Conservation (phyloP, 2,888 invertebrate species). For the Hartigia nigra region DNA sequence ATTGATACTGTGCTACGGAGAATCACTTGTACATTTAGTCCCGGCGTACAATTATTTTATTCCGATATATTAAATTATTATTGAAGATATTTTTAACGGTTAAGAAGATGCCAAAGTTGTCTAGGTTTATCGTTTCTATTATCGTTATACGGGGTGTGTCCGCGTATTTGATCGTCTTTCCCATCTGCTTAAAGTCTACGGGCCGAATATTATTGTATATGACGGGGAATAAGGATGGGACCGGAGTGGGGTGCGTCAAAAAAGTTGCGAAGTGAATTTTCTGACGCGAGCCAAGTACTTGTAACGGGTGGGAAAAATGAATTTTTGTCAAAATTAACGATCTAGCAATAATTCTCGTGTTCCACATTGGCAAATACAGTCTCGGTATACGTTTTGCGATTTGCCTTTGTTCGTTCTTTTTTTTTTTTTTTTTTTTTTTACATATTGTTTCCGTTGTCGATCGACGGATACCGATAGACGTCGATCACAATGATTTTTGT, state of each 20-base stretch:
- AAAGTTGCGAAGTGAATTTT: background rate
- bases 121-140: slow-evolving; percentile 62
- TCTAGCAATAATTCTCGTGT: background rate
- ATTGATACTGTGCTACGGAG: background rate
- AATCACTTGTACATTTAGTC: slow-evolving; percentile 24
- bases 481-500: background rate
- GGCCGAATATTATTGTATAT: background rate
- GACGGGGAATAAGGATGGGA: background rate
- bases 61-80: slow-evolving; percentile 50
- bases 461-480: background rate
- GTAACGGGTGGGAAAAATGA: background rate
- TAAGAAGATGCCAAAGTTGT: slow-evolving; percentile 66
- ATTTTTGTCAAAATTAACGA: background rate
- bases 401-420: background rate
- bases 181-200: slow-evolving; percentile 4
- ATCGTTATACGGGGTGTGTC: slow-evolving; percentile 34
- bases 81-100: slow-evolving; percentile 52
- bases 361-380: background rate
- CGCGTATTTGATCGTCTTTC: slow-evolving; percentile 14
- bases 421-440: background rate
- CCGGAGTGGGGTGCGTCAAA: no score
- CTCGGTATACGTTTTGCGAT: background rate
- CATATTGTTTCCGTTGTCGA: background rate
- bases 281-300: background rate
- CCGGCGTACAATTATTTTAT: slow-evolving; percentile 50